Conservation (phyloP, 2,888 invertebrate species). For the Chesias legatella region DNA sequence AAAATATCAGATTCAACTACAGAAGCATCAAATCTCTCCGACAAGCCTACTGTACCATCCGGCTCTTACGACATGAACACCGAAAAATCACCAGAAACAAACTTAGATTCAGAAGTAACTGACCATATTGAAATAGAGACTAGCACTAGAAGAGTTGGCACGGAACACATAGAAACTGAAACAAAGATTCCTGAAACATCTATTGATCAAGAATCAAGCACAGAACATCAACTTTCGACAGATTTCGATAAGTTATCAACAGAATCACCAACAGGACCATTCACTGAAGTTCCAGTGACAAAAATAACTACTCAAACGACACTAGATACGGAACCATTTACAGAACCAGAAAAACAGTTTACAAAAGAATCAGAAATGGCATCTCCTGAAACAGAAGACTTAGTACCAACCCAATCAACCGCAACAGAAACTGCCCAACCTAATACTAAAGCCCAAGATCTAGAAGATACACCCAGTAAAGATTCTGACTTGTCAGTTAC, state of each 20-base stretch:
- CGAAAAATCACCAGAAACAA: conserved; percentile 8
- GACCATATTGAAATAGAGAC: conserved; percentile 8
- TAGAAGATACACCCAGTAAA: not conserved
- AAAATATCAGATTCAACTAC: conserved; percentile 7
- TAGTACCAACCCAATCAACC: conserved; percentile 4
- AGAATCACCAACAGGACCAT: conserved; percentile 8
- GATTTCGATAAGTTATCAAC: conserved; percentile 6
- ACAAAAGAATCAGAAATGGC: conserved; percentile 7
- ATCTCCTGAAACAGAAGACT: conserved; percentile 9
- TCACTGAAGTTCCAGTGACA: conserved; percentile 7
- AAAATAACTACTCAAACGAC: conserved; percentile 3
- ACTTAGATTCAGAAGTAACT: conserved; percentile 1
- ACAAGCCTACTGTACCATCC: conserved; percentile 9
- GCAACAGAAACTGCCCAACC: conserved; percentile 3
- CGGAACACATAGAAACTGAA: conserved; percentile 6
- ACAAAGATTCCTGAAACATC: conserved; percentile 2
- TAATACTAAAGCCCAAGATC: conserved; percentile 4
- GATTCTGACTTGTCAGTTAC: conserved; percentile 1
- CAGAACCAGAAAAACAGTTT: conserved; percentile 8
- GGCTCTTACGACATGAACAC: not conserved
- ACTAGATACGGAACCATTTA: conserved; percentile 1
- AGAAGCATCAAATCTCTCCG: conserved; percentile 7
- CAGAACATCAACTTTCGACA: conserved; percentile 3
- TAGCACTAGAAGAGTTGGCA: conserved; percentile 8
- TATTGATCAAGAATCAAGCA: conserved; percentile 4